Evolutionary conservation across 1,140 invertebrate genomes (phyloP), one percentile per base, ranked within the genome.

Genomic region (Ceratina australensis): DNA sequence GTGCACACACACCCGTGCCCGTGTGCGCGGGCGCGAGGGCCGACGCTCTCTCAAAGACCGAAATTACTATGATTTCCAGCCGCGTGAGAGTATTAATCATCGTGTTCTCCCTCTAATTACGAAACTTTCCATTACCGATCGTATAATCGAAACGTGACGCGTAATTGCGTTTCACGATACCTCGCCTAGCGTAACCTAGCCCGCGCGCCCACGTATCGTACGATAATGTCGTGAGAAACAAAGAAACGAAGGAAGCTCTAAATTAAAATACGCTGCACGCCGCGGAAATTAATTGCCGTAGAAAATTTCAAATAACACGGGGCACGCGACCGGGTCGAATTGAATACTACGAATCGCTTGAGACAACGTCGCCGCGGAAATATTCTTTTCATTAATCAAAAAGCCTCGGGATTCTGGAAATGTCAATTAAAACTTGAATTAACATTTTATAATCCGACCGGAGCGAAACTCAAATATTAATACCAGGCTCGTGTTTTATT

Each of bases 121-220:
- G 68, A 72, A 72, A 65, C 76, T 72, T 65, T 78, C 76, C 76
- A 72, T 65, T 72, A 59, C 60, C 60, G 69, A 78, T 72, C 68
- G 68, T 65, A 52, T 72, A 78, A 78, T 72, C 76, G 74, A 60
- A 33, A 47, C 68, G 68, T 50, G 60, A 72, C 59, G 60, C 20
- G 69, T 72, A 78, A 78, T 64, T 64, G 42, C 56, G 52, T 72
- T 57, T 16, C 69, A 12, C 68, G 33, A 72, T 72, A 77, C 57
- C 52, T 42, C 7, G 33, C 28, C 2, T 33, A 33, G 28, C 33
- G 33, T 42, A 42, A 42, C 33, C 33, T 42, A 42, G 68, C 7
- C 65, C 13, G 22, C 33, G 26, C 50, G 59, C 13, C 47, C 4
- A n/a, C 16, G 60, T n/a, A 54, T 54, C 50, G 52, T 10, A 10